Evolutionary conservation across 2,888 invertebrate genomes (phyloP), one percentile per base, ranked within the genome.

Genomic region (Eumacrocentrus americanus): DNA sequence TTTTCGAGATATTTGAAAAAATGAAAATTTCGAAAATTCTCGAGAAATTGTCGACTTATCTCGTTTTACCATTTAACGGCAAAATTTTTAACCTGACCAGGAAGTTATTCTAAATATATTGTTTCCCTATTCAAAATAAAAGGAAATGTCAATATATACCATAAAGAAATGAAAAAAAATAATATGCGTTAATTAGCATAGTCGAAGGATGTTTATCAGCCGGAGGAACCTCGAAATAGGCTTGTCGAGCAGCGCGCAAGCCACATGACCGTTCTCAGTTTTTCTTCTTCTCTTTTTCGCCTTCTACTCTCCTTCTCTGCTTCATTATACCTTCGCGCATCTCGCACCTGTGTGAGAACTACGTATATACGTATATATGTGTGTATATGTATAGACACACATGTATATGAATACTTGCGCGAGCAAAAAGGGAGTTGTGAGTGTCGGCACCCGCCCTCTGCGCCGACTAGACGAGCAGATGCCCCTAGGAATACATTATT

Each of bases 401-500:
- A 46, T 18, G 2, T 6, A 38, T 12, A 58, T 9, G 12, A 22
- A 35, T 34, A 46, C 7, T 5, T 20, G 34, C 14, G 20, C 11
- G 25, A 22, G 16, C 35, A 37, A 22, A 20, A 35, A 38, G 44
- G 47, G 51, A 52, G 51, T 61, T 55, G 60, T 51, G 55, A 56
- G 60, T 60, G 60, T 55, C 54, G 51, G 51, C 55, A 60, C 51
- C 60, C 60, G 60, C 60, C 60, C 60, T 60, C 60, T 56, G 60
- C 60, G 42, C 51, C 58, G 63, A 47, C 63, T 66, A 67, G 66
- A 62, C 68, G 66, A 67, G 61, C 67, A 68, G 68, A 68, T 68
- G 68, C 68, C 60, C 65, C 66, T 66, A 65, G 66, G 63, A 67
- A 67, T 67, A 67, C 51, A 67, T 67, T 65, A 67, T 60, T 60